These are phyloP conservation scores for Cremastinae sp. DNA, from an alignment of 2,888 invertebrate species.

Conservation along the genomic window DNA sequence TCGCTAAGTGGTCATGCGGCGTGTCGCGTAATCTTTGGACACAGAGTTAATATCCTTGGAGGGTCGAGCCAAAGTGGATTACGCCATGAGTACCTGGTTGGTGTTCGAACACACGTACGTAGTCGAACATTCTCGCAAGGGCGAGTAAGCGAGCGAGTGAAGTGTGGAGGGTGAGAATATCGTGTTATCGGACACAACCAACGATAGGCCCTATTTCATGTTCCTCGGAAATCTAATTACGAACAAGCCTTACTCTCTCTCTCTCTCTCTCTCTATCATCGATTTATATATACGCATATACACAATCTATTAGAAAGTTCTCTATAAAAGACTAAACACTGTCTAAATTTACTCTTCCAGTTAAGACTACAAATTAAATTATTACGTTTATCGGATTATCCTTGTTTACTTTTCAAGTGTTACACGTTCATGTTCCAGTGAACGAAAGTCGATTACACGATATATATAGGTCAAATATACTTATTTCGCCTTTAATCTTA, in stretches of 20 bases:
- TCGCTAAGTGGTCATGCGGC: slow-evolving; percentile 63
- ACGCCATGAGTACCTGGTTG: slow-evolving; percentile 59
- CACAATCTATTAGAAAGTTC: too few relatives aligned
- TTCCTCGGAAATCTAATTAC: slow-evolving; percentile 59
- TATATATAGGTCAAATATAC: too few relatives aligned
- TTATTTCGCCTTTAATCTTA: too few relatives aligned
- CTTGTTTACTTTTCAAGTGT: too few relatives aligned
- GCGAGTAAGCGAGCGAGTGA: slow-evolving; percentile 41
- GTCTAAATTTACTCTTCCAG: too few relatives aligned
- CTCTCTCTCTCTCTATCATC: slow-evolving; percentile 3
- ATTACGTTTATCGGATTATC: too few relatives aligned
- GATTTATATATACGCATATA: too few relatives aligned
- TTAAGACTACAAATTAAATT: too few relatives aligned
- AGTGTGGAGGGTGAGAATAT: slow-evolving; percentile 49
- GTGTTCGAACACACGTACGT: slow-evolving; percentile 44
- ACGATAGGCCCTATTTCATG: slow-evolving; percentile 60
- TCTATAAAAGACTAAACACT: too few relatives aligned
- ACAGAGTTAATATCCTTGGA: slow-evolving; percentile 63
- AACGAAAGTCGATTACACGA: too few relatives aligned
- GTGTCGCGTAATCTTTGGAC: slow-evolving; percentile 65
- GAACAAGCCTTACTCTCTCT: slow-evolving; percentile 47
- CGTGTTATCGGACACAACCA: slow-evolving; percentile 64
- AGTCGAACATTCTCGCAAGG: slow-evolving; percentile 6
- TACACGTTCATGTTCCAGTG: too few relatives aligned
- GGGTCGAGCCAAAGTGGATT: slow-evolving; percentile 65